Conservation (phyloP, 1,140 invertebrate genomes). For the Drosophila rufa region DNA sequence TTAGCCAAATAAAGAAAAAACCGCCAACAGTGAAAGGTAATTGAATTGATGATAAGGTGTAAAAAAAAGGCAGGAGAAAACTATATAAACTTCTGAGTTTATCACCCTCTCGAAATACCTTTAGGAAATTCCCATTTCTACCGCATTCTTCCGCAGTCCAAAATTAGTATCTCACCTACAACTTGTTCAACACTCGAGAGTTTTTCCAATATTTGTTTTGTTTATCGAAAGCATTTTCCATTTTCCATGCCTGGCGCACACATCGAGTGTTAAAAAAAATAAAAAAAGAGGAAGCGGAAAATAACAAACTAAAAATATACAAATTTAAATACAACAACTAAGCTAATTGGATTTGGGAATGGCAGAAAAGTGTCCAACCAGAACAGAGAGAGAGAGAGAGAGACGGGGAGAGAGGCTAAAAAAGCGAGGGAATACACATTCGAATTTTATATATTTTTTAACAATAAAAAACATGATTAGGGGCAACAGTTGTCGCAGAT, state of each 20-base stretch:
- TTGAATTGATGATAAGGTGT: conserved; percentile 30
- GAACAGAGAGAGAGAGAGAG: background rate
- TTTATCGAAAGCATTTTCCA: conserved; percentile 53
- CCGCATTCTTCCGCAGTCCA: conserved; percentile 25
- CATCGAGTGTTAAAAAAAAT: conserved; percentile 26
- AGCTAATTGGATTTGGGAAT: conserved; percentile 68
- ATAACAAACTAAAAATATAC: conserved; percentile 67
- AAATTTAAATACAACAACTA: conserved; percentile 47
- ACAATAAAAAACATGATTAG: conserved; percentile 13
- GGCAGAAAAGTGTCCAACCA: conserved; percentile 8
- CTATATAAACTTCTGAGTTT: conserved; percentile 15
- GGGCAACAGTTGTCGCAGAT: conserved; percentile 22
- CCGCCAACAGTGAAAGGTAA: conserved; percentile 51
- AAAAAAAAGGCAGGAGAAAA: background rate
- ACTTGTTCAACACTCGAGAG: conserved; percentile 35
- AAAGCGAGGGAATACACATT: conserved; percentile 5
- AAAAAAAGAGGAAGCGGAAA: conserved; percentile 32
- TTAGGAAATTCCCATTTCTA: conserved; percentile 3
- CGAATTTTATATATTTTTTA: background rate
- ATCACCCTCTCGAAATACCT: conserved; percentile 25
- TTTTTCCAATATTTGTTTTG: conserved; percentile 46
- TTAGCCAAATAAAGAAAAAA: conserved; percentile 42
- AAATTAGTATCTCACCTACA: conserved; percentile 40
- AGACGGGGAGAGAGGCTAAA: background rate
- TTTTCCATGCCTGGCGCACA: conserved; percentile 45